Evolutionary conservation across 1,140 invertebrate species (phyloP), one percentile per base, ranked within the genome.

Genomic region (Temnothorax longispinosus): DNA sequence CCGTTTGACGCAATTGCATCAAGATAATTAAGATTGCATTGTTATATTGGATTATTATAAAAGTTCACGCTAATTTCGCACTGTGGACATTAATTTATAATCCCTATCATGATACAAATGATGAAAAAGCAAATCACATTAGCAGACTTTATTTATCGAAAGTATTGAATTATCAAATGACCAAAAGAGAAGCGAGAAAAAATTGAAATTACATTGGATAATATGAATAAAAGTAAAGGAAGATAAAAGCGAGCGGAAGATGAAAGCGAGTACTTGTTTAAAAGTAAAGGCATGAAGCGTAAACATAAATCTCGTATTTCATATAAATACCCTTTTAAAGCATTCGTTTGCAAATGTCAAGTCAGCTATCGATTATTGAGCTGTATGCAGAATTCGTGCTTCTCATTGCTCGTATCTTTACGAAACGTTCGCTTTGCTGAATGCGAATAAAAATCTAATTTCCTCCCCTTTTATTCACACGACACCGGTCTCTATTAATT

Each of bases 231-330:
- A 56, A 56, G 7, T 8, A 32, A n/a, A 74, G 7, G 18, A 10
- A 69, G 11, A 27, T 27, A 1, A 27, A 27, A 27, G 27, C 27
- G 27, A 72, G 8, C 18, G 18, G 15, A 72, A 72, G 21, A 32
- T n/a, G 21, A 56, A 75, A 38, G 13, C 52, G 5, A 69, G 21
- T 41, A 27, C 10, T n/a, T 2, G 32, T 56, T 21, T 21, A 54
- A 54, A 75, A 75, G 44, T 75, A 56, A 75, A 75, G 56, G 3
- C 52, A 21, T 54, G n/a, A 21, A 74, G 32, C 32, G 18, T 56
- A 56, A 54, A 38, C 35, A 38, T 15, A 27, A 27, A 50, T 74
- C 6, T 8, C 10, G 32, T 21, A 56, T 41, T 52, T 56, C 18
- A 3, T 75, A 75, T 56, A 6, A 75, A 56, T 56, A 56, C 3